Evolutionary conservation across 1,140 invertebrate genomes (phyloP), one percentile per base, ranked within the genome.

Genomic region (Batillaria attramentaria): DNA sequence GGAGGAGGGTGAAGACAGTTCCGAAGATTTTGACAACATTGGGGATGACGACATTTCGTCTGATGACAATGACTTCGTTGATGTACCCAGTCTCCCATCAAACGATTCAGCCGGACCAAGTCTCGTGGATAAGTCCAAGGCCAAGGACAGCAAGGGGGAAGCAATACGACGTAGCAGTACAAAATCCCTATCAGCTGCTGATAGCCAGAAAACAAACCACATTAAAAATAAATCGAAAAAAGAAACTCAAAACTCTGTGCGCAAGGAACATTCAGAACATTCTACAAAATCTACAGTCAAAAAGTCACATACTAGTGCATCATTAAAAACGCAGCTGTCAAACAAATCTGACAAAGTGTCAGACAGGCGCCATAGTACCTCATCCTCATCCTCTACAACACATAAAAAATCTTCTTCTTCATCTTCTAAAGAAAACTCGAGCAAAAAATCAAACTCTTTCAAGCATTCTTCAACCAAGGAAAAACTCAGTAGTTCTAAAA

Each of bases 51-150:
- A 75, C 24, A 75, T 75, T 31, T 75, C 72, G n/a, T 75, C 73
- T 8, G 73, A 75, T 42, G 73, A n/a, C n/a, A n/a, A 75, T 69
- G 74, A 50, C 78, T 76, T 80, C 68, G 77, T 65, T 62, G 73
- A 75, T 5, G 73, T 75, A 28, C 54, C 73, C 33, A 42, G 39
- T 57, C 28, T 60, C 10, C 28, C 72, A 18, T n/a, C 39, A 6
- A 70, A n/a, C 10, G n/a, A 16, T 39, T 18, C 31, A 39, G 24
- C 68, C 24, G 31, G 28, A 5, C n/a, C 6, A 70, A 35, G 42
- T 37, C 42, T 39, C 16, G 68, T 37, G 8, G 6, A 35, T 5
- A 70, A 35, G 42, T 39, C 35, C 5, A 8, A 70, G 24, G n/a
- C 4, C 4, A 70, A 37, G 24, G 39, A n/a, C n/a, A n/a, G n/a